A percentile compares a stretch with the other conserved stretches of the same genome.
Evolutionary conservation across 1,140 invertebrate species (phyloP).

Genomic region (Bombus pascuorum): DNA sequence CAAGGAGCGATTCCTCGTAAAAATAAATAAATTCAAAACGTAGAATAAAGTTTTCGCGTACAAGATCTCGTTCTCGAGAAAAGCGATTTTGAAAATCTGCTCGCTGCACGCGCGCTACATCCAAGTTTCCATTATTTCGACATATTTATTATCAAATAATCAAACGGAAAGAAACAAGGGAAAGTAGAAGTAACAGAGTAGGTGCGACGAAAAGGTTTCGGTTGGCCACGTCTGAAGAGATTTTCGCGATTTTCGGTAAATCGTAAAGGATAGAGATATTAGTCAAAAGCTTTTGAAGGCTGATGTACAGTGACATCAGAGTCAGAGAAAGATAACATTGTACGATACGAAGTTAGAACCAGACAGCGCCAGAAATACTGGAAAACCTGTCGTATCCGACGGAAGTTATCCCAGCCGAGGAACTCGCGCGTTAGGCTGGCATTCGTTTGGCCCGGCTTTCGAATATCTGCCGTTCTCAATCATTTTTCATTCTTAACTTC

Average conservation of each 20-base stretch:
- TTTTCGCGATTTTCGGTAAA: neutral
- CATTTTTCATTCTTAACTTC: constrained; percentile 8
- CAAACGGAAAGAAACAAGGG: too few species aligned
- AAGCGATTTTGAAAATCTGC: too few species aligned
- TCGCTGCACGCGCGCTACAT: too few species aligned
- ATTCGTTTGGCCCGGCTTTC: neutral
- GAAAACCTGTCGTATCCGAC: neutral
- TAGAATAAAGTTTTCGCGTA: too few species aligned
- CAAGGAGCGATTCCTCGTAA: too few species aligned
- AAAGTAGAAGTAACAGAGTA: too few species aligned
- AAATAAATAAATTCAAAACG: too few species aligned
- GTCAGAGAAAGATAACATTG: neutral
- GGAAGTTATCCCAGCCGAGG: neutral
- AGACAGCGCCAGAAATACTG: constrained; percentile 12
- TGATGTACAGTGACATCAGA: neutral
- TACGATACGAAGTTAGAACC: neutral
- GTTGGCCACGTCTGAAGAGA: neutral
- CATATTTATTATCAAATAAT: too few species aligned
- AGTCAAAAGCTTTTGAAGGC: neutral
- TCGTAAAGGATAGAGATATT: neutral
- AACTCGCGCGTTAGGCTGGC: neutral
- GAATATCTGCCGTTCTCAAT: neutral
- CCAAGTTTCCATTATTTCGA: too few species aligned
- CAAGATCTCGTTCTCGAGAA: too few species aligned
- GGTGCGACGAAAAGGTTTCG: neutral